Percentiles rank a stretch among this genome's conserved stretches.
These are phyloP conservation scores for Laticauda laticaudata DNA, from an alignment of 2,113 vertebrate genomes.

Conservation along the genomic window DNA sequence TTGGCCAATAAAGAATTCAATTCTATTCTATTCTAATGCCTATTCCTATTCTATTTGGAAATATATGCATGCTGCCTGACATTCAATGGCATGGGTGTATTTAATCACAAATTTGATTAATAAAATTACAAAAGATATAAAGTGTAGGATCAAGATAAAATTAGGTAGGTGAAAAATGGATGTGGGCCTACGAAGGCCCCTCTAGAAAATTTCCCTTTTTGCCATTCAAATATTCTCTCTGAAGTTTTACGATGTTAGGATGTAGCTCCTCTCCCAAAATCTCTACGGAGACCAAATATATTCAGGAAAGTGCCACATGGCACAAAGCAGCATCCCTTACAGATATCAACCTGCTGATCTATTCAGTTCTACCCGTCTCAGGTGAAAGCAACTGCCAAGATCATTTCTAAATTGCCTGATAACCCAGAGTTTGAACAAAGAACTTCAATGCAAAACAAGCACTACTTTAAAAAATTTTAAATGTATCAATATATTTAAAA, in stretches of 20 bases:
- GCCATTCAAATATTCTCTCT: neutral
- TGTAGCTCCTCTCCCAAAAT: neutral
- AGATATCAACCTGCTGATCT: neutral
- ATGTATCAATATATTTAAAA: neutral
- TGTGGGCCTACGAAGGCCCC: neutral
- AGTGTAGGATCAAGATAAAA: neutral
- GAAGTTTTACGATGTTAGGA: neutral
- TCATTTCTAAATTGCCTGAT: neutral
- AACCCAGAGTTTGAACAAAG: neutral
- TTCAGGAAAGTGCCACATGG: neutral
- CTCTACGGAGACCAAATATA: no score
- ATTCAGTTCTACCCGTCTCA: neutral
- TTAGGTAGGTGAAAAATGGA: neutral
- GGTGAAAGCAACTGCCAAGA: neutral
- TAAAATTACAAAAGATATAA: neutral
- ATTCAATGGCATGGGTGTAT: neutral
- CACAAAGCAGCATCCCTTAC: neutral
- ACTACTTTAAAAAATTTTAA: neutral
- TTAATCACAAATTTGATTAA: neutral
- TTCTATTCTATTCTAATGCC: no score
- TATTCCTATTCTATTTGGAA: no score
- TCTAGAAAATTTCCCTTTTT: neutral
- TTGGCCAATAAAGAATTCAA: no score
- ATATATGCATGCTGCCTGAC: neutral
- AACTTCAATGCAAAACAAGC: neutral